phyloP scores from a whole-genome alignment of 2,113 vertebrate genomes.

The Pristiophorus japonicus region DNA sequence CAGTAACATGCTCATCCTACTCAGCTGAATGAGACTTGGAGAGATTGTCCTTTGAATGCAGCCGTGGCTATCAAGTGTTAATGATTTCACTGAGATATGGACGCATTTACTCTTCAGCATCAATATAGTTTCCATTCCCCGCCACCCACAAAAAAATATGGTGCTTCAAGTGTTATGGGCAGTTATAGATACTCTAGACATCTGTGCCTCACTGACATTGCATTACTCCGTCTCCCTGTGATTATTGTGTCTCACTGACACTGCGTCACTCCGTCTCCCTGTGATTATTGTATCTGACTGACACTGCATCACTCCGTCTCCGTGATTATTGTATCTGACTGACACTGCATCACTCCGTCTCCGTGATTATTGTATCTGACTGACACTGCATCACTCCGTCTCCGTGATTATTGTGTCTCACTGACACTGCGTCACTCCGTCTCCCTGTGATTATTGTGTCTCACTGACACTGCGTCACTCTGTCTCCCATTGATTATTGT shows the following conservation, averaged over 20 bases:
- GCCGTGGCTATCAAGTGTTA: background rate
- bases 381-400: no score
- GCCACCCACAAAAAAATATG: background rate
- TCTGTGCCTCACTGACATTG: background rate
- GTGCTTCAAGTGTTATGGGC: background rate
- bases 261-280: background rate
- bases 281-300: no score
- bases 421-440: no score
- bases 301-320: no score
- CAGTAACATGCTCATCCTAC: background rate
- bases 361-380: no score
- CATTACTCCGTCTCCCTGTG: background rate
- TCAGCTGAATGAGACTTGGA: background rate
- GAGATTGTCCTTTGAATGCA: background rate
- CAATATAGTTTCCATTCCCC: background rate
- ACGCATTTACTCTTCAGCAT: background rate
- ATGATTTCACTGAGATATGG: background rate
- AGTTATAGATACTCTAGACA: background rate
- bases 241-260: background rate
- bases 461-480: no score
- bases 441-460: no score
- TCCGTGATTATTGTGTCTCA: no score
- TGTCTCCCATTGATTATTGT: no score
- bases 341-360: no score
- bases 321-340: no score